A percentile compares a stretch with the other conserved stretches of the same genome.
These are phyloP conservation scores for Latrodectus elegans DNA, from an alignment of 2,888 invertebrate genomes.

Conservation along the genomic window DNA sequence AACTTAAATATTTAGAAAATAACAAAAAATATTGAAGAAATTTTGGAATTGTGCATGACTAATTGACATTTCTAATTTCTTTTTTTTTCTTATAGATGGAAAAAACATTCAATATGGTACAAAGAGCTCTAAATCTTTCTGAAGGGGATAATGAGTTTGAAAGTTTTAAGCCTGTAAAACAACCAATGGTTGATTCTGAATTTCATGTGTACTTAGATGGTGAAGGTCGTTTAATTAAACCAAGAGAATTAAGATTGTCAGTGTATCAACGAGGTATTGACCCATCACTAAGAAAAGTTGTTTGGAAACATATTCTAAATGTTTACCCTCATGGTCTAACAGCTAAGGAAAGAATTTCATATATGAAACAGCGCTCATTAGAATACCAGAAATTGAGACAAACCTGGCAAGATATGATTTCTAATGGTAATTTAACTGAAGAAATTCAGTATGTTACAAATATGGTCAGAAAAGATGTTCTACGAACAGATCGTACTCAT, in stretches of 20 bases:
- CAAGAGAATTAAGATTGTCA: slow-evolving; percentile 88
- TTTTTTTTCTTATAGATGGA: slow-evolving; percentile 80
- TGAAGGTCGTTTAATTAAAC: slow-evolving; percentile 90
- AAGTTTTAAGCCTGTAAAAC: slow-evolving; percentile 71
- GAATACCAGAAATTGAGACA: slow-evolving; percentile 89
- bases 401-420: slow-evolving; percentile 84
- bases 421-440: slow-evolving; percentile 76
- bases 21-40: no score
- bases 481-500: slow-evolving; percentile 96
- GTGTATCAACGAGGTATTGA: slow-evolving; percentile 96
- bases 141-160: slow-evolving; percentile 60
- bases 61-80: neutral
- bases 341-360: slow-evolving; percentile 94
- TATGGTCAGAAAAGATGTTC: slow-evolving; percentile 96
- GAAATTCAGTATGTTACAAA: slow-evolving; percentile 92
- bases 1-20: no score
- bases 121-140: slow-evolving; percentile 68
- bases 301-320: slow-evolving; percentile 98
- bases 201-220: slow-evolving; percentile 92
- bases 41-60: no score
- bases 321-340: slow-evolving; percentile 94
- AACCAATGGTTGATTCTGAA: slow-evolving; percentile 90
- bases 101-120: slow-evolving; percentile 78
- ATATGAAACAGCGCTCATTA: slow-evolving; percentile 91
- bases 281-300: slow-evolving; percentile 87